Evolutionary conservation across 2,797 vertebrate species (phyloP), one percentile per base, ranked within the genome.

Genomic region (Lagodon rhomboides): DNA sequence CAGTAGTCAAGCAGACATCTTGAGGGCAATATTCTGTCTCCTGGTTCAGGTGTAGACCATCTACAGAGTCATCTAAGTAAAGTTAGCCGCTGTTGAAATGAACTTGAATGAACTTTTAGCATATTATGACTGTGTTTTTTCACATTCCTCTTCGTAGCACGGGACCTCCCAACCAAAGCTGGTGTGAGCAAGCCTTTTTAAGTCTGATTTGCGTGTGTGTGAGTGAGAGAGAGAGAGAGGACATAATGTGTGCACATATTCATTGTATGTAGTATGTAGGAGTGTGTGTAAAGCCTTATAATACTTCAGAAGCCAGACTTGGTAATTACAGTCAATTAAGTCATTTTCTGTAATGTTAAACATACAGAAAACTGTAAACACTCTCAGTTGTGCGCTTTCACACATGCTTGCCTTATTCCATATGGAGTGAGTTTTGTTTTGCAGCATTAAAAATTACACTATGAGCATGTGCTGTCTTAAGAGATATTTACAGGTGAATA

Each of bases 151-250:
- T 83, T 73, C 77, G 68, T 74, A 83, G 70, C 73, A 66, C 12
- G 51, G 85, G 68, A 92, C 77, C 75, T 89, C 75, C 74, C 66
- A 85, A 90, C 85, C 85, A 80, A 83, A 87, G 80, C 84, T 78
- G 73, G 68, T 76, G 81, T 51, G 80, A 79, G 80, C 75, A 86
- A 89, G 73, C 70, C 88, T 91, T 90, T 92, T 91, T 79, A 91
- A 84, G 89, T 92, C 84, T 70, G 27, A 81, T 87, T 85, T 53
- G 80, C 90, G 30, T 75, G 23, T 72, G 54, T 71, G 63, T 80
- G 64, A 73, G 63, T 46, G 69, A 7, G 59, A 12, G 65, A 51
- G 55, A 69, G 75, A 72, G 7, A 47, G 34, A 59, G 65, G 67
- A 62, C 1, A 15, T 34, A 43, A 41, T 75, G 13, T 70, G 44